Evolutionary conservation across 2,888 invertebrate genomes (phyloP), one percentile per base, ranked within the genome.

Genomic region (Rhogogaster chlorosoma): DNA sequence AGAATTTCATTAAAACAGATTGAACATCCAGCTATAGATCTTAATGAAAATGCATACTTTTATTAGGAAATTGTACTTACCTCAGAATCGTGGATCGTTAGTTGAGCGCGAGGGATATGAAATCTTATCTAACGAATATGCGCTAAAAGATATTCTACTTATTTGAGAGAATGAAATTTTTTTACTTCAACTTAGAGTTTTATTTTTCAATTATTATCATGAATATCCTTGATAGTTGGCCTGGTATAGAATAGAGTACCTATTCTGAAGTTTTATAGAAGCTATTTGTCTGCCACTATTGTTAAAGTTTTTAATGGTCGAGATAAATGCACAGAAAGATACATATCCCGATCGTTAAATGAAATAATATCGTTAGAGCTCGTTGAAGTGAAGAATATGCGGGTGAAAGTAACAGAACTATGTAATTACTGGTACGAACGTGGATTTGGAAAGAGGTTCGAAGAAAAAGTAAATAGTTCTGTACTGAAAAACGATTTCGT

Each of bases 321-420:
- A 61, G 61, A 4, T 61, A 61, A 61, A 32, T 38, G 45, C 22
- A 45, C 26, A 45, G 26, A 75, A 75, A 45, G 45, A 75, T 45
- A 45, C 42, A 2, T 75, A 45, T 26, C 26, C 26, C 22, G 26
- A 26, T 75, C 38, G 70, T 36, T 36, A 45, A 26, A 45, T 53
- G 49, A 15, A 36, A 45, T 75, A 49, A 53, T 45, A 67, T 75
- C n/a, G 9, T 22, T 18, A 18, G 32, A 15, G 77, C 77, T 77
- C 32, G 77, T 77, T 77, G 18, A 15, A 26, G 18, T n/a, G 18
- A 29, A 32, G 10, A 53, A 53, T 49, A 77, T 77, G 49, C 53
- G 77, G 77, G 49, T 53, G 7, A 53, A 53, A 77, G 77, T 77
- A 77, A 53, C 77, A 32, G 77, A 77, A 77, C 53, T 53, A 15